phyloP scores from a whole-genome alignment of 2,888 invertebrate genomes.

The Lobophora halterata region DNA sequence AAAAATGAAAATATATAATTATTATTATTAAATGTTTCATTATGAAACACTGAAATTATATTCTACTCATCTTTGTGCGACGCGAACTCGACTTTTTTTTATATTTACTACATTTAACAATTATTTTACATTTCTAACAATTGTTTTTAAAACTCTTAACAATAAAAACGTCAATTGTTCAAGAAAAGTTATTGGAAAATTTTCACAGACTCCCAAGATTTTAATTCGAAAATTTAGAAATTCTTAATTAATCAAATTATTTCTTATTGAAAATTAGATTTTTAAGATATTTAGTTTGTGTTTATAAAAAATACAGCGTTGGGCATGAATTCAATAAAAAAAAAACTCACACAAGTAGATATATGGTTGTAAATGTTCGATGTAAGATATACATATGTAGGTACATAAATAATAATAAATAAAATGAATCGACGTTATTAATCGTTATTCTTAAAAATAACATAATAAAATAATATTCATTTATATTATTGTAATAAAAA shows the following conservation, averaged over 20 bases:
- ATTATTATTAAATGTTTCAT: no score
- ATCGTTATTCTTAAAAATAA: conserved; percentile 12
- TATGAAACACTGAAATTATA: conserved; percentile 21
- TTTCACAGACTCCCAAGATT: conserved; percentile 17
- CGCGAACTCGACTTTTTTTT: conserved; percentile 62
- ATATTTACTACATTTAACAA: conserved; percentile 61
- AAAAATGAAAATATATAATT: conserved; percentile 6
- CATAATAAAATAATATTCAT: not conserved
- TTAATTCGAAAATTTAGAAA: conserved; percentile 15
- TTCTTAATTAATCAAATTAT: no score
- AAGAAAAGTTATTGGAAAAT: conserved; percentile 34
- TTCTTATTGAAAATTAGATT: no score
- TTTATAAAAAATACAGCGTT: conserved; percentile 20
- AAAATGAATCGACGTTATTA: no score
- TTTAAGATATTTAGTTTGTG: no score
- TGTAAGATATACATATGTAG: no score
- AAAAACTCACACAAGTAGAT: conserved; percentile 5
- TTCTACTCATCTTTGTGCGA: conserved; percentile 71
- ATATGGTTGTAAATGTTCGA: conserved; percentile 19
- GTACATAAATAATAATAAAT: no score
- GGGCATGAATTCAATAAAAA: conserved; percentile 19
- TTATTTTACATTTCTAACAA: conserved; percentile 47
- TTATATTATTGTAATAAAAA: conserved; percentile 4
- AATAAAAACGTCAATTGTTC: conserved; percentile 56
- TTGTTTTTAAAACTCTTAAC: conserved; percentile 43